Evolutionary conservation across 1,140 invertebrate genomes (phyloP), one percentile per base, ranked within the genome.

Genomic region (Brachionus koreanus): DNA sequence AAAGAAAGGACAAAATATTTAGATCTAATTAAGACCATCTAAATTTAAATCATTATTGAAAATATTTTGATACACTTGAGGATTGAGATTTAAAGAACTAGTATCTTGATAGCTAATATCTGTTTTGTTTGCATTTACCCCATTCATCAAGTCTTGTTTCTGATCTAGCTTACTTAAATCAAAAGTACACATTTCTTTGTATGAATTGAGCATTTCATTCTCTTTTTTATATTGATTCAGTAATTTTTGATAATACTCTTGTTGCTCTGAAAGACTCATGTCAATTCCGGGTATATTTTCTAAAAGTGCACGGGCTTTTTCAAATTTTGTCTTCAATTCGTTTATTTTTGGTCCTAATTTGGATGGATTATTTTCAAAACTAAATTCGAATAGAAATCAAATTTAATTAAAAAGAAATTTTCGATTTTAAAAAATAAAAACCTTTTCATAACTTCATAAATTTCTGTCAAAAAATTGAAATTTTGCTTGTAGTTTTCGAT

Each of bases 321-420:
- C 76, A 35, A 61, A 79, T 33, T 79, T 79, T n/a, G 49, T n/a
- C n/a, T 79, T 79, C 13, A 79, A 79, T 61, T 79, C 76, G 12
- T 79, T 79, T 79, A 79, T 79, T 49, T 79, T 79, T 19, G 49
- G 37, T 9, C 49, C 49, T 37, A 79, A 42, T 61, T 79, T 79
- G 6, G 76, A 79, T 29, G 76, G 76, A 43, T 79, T 79, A 25
- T 79, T 79, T 35, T 79, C 76, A 43, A 79, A 79, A 43, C 76
- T 77, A 13, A 5, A 5, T 43, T 29, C n/a, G n/a, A 52, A 69
- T n/a, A 6, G n/a, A 16, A 2, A 52, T 16, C 7, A 29, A 42
- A 1, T 69, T 69, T 49, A 23, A 9, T 57, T 25, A 5, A 10
- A 61, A 7, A 29, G 52, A 25, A 77, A 52, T n/a, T 13, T 43